Percentiles rank a stretch among this genome's conserved stretches.
Conservation (phyloP, 2,797 vertebrate genomes). For the Eremophila alpestris region DNA sequence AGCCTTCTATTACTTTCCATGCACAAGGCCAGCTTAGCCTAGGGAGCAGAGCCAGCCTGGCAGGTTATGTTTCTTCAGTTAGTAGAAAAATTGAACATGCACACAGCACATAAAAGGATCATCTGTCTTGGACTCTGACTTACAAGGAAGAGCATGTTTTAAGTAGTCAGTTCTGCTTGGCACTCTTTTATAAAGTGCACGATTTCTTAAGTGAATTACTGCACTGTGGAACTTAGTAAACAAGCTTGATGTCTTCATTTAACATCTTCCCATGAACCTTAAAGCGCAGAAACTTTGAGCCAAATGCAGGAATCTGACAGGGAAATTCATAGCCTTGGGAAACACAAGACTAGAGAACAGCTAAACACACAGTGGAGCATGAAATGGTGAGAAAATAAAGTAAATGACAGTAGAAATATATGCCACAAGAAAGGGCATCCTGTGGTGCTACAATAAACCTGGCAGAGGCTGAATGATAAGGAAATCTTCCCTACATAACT, state of each 20-base stretch:
- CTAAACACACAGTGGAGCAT: background rate
- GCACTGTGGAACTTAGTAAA: background rate
- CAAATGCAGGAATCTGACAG: background rate
- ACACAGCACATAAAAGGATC: background rate
- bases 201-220: background rate
- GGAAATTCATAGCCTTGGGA: background rate
- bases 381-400: background rate
- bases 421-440: background rate
- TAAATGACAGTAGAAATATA: background rate
- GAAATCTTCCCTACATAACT: background rate
- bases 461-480: background rate
- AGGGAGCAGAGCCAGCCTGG: background rate
- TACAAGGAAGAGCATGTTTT: background rate
- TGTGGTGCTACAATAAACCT: background rate
- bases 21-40: background rate
- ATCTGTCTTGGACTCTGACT: background rate
- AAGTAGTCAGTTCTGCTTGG: background rate
- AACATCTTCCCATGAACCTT: background rate
- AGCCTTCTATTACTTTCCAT: background rate
- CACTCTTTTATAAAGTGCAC: background rate
- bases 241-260: background rate
- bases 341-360: background rate
- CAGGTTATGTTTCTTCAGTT: background rate
- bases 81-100: background rate
- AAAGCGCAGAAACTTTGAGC: background rate